Conservation (phyloP, 1,140 invertebrate genomes). For the Drosophila bocqueti region DNA sequence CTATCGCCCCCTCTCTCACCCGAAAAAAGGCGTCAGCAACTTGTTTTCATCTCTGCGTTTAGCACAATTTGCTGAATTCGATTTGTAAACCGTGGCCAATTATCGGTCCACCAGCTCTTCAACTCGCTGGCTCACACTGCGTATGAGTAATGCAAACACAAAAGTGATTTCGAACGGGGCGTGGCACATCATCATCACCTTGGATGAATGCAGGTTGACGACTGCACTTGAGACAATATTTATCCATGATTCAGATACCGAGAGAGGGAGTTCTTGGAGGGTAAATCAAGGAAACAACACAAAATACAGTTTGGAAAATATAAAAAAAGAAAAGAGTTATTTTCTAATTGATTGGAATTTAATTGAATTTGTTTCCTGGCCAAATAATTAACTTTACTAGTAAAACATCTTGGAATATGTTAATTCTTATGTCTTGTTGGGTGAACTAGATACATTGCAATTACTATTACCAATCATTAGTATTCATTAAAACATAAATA, state of each 20-base stretch:
- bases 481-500: not conserved
- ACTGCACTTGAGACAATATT: conserved; percentile 25
- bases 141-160: conserved; percentile 59
- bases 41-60: conserved; percentile 50
- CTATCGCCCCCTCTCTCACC: not conserved
- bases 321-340: no score
- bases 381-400: no score
- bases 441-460: not conserved
- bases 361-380: no score
- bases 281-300: no score
- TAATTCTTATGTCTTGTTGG: not conserved
- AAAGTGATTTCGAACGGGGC: conserved; percentile 13
- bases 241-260: not conserved
- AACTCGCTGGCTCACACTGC: conserved; percentile 20
- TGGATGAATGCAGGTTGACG: conserved; percentile 24
- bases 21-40: conserved; percentile 33
- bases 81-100: conserved; percentile 50
- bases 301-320: no score
- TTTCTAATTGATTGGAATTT: not conserved
- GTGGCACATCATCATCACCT: conserved; percentile 21
- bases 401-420: no score
- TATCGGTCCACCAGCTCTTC: conserved; percentile 20
- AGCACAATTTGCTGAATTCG: conserved; percentile 50
- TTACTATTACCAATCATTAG: not conserved
- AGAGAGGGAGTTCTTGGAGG: not conserved